These are phyloP conservation scores for Promerops cafer DNA, from an alignment of 2,113 vertebrate genomes.

Conservation along the genomic window DNA sequence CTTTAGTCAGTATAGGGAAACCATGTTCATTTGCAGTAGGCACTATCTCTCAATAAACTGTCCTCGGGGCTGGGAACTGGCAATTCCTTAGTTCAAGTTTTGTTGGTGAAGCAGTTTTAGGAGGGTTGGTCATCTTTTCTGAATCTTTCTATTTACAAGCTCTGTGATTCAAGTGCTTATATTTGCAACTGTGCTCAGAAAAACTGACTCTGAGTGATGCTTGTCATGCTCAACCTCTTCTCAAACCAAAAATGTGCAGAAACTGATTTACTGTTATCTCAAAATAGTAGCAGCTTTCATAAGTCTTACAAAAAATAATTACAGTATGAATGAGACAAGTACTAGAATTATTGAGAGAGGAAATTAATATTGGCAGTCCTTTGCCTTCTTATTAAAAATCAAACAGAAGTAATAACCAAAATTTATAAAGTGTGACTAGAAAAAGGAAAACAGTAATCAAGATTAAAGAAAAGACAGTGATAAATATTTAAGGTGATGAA, in stretches of 20 bases:
- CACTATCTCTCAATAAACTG: background rate
- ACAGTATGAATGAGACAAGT: background rate
- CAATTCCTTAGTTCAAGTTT: background rate
- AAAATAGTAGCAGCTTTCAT: background rate
- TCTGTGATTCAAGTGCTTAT: background rate
- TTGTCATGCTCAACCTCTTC: background rate
- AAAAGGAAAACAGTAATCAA: background rate
- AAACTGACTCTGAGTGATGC: background rate
- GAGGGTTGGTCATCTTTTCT: background rate
- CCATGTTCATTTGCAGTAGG: background rate
- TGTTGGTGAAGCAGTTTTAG: background rate
- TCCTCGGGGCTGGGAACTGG: background rate
- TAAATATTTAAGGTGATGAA: background rate
- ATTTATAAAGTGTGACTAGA: background rate
- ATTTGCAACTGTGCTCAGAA: background rate
- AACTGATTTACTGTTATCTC: background rate
- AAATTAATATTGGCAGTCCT: background rate
- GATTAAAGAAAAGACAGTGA: background rate
- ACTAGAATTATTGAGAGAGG: background rate
- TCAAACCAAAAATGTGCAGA: background rate
- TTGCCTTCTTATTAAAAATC: background rate
- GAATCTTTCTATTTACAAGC: background rate
- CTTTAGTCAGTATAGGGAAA: background rate
- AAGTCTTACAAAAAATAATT: background rate
- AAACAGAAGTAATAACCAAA: background rate